Base-by-base conservation (phyloP, 2,888 invertebrate genomes). In the Diarsia dahlii region DNA sequence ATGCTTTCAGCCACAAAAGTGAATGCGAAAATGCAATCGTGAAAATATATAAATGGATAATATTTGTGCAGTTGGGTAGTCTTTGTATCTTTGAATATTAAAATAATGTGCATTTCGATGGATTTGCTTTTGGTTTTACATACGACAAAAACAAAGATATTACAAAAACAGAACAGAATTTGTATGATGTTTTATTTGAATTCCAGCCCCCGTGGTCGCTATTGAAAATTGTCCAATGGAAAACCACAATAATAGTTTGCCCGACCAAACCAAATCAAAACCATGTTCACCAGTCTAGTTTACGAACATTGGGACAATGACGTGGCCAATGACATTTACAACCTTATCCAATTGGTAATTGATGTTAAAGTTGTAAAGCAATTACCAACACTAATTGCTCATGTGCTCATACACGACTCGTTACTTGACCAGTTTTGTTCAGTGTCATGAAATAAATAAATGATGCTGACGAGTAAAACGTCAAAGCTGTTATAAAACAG, bases 21-120 rank as follows among this genome's bases (percentile, higher is more conserved):
- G 56, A 52, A 64, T 73, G 50, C 5, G 34, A 56, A 77, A 64
- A 77, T 64, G 50, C 45, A 72, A 73, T 80, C 50, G 20, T 20
- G 9, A 46, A 80, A n/a, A n/a, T n/a, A 45, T 80, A 48, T 28
- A 39, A 80, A 76, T 70, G 46, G 8, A 18, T 62, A 23, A 9
- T 48, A 34, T 46, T 52, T 58, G 28, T 60, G 8, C 52, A 23
- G 64, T 9, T 58, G 39, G 39, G 8, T 39, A 39, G 4, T n/a
- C 28, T 54, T 28, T 45, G 15, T 54, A 12, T 54, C 1, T n/a
- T 20, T 28, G 8, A 15, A 45, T 34, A 18, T 18, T 28, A 28
- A 15, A n/a, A 72, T 39, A 39, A 39, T 8, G 39, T 8, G 20
- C n/a, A 9, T 54, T 56, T 39, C 34, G 20, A 39, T 5, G 34